phyloP scores from a whole-genome alignment of 2,797 vertebrate genomes.

The Coilia nasus region DNA sequence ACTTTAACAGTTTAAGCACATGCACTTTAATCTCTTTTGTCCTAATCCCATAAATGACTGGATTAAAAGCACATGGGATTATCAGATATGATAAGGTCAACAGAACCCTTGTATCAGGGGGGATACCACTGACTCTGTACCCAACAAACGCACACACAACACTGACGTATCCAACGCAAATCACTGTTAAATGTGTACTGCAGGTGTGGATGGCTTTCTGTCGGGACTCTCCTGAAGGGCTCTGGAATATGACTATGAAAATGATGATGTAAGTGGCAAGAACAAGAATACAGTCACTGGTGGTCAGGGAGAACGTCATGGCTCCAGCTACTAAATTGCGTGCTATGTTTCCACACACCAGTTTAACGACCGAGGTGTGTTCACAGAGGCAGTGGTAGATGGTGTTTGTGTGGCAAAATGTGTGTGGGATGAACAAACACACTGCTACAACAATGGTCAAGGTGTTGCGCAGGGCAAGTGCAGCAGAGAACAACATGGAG shows the following conservation, averaged over 20 bases:
- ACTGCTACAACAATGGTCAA: conserved; percentile 1
- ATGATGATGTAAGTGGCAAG: conserved; percentile 56
- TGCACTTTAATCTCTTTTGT: conserved; percentile 53
- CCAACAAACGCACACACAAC: conserved; percentile 36
- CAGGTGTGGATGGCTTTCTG: conserved; percentile 63
- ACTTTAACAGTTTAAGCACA: conserved; percentile 35
- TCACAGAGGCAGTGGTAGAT: conserved; percentile 62
- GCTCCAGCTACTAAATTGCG: conserved; percentile 56
- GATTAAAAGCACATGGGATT: conserved; percentile 49
- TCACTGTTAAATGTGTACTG: conserved; percentile 57
- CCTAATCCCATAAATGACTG: conserved; percentile 55
- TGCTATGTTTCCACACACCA: conserved; percentile 54
- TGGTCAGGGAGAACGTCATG: conserved; percentile 53
- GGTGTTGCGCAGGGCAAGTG: conserved; percentile 27
- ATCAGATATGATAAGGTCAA: conserved; percentile 44
- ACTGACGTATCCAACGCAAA: conserved; percentile 55
- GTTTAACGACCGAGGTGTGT: conserved; percentile 48
- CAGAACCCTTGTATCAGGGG: conserved; percentile 32
- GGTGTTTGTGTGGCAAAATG: conserved; percentile 54
- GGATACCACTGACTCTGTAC: conserved; percentile 43
- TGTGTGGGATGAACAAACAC: conserved; percentile 41
- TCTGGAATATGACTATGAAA: conserved; percentile 47
- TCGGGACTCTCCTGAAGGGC: conserved; percentile 53
- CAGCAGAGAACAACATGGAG: conserved; percentile 14
- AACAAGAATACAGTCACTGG: conserved; percentile 55